These are phyloP conservation scores for Alauda arvensis DNA, from an alignment of 2,797 vertebrate species.

Conservation along the genomic window DNA sequence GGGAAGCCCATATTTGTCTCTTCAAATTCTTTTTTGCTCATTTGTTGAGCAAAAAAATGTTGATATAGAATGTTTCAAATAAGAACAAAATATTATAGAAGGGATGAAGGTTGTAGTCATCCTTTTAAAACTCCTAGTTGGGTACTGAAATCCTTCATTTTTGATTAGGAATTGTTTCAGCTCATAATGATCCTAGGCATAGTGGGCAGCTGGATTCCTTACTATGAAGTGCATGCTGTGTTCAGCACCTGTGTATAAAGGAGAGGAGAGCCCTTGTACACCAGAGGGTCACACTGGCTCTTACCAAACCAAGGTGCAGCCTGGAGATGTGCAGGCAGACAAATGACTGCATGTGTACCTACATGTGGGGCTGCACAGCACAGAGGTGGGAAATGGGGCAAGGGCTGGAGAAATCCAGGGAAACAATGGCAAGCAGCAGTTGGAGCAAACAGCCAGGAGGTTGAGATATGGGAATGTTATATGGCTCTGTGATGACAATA, in stretches of 20 bases:
- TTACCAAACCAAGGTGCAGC: background rate
- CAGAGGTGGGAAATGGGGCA: background rate
- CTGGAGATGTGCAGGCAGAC: background rate
- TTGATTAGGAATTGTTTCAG: background rate
- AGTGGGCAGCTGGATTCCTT: background rate
- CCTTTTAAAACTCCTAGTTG: background rate
- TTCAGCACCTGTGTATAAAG: background rate
- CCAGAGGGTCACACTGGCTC: background rate
- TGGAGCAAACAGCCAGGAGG: background rate
- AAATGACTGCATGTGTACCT: rapidly evolving
- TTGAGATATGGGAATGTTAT: background rate
- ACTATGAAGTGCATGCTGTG: background rate
- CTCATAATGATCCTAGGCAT: background rate
- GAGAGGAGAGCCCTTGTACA: background rate
- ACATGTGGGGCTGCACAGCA: background rate
- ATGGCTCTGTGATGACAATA: background rate
- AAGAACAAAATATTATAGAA: background rate
- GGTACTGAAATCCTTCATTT: background rate
- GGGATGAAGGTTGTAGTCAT: background rate
- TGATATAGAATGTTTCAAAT: background rate
- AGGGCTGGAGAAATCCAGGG: background rate
- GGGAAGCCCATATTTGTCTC: background rate
- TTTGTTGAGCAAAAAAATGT: background rate
- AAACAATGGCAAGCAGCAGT: background rate
- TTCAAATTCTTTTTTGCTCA: background rate